These are phyloP conservation scores for Ricordea florida DNA, from an alignment of 92 coral and sea anemone genomes.

Conservation along the genomic window DNA sequence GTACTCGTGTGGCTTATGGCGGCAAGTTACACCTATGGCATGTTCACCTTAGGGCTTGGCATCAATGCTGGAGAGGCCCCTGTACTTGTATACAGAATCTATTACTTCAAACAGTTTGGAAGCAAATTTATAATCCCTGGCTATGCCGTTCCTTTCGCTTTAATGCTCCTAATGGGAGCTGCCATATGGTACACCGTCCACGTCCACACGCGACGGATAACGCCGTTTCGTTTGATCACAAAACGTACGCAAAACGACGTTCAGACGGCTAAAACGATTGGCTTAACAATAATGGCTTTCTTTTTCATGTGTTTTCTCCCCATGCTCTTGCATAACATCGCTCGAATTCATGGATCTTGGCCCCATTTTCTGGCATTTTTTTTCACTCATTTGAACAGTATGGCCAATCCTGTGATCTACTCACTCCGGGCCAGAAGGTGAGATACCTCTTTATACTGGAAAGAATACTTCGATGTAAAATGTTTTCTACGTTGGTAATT, in stretches of 20 bases:
- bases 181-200: constrained; percentile 70
- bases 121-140: constrained; percentile 76
- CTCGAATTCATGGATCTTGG: constrained; percentile 81
- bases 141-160: constrained; percentile 61
- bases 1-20: constrained; percentile 64
- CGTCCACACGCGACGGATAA: constrained; percentile 28
- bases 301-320: constrained; percentile 85
- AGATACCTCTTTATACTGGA: background rate
- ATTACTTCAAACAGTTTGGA: constrained; percentile 73
- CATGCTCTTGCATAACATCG: constrained; percentile 71
- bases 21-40: constrained; percentile 55
- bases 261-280: constrained; percentile 84
- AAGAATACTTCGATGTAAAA: too few relatives aligned
- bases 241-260: constrained; percentile 63
- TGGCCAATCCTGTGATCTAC: constrained; percentile 82
- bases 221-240: constrained; percentile 38
- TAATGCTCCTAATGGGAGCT: constrained; percentile 54
- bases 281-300: constrained; percentile 65
- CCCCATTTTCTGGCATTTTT: constrained; percentile 76
- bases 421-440: constrained; percentile 73
- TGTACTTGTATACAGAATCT: constrained; percentile 65
- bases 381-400: constrained; percentile 73
- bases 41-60: constrained; percentile 60
- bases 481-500: too few relatives aligned
- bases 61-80: constrained; percentile 72